These are phyloP conservation scores for Magallana gigas DNA, from an alignment of 1,140 invertebrate genomes.

Conservation along the genomic window DNA sequence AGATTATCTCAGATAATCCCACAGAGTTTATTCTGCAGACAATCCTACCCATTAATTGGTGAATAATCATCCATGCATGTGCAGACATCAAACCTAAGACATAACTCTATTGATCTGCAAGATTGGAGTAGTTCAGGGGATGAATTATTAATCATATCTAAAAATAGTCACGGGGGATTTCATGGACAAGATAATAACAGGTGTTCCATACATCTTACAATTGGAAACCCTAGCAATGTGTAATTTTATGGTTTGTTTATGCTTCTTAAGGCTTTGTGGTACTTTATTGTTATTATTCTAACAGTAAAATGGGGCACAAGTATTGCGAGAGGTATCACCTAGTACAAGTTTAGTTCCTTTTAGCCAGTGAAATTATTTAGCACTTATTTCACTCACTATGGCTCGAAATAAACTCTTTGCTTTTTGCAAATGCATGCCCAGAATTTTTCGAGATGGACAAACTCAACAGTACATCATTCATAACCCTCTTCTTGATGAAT, in stretches of 20 bases:
- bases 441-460: too few relatives aligned
- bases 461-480: too few relatives aligned
- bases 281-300: not conserved
- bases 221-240: not conserved
- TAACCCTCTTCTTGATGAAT: too few relatives aligned
- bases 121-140: not conserved
- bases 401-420: too few relatives aligned
- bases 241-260: not conserved
- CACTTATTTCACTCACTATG: too few relatives aligned
- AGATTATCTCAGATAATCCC: too few relatives aligned
- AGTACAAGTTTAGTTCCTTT: too few relatives aligned
- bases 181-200: conserved; percentile 29
- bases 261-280: not conserved
- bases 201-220: not conserved
- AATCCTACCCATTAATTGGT: not conserved
- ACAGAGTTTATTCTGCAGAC: not conserved
- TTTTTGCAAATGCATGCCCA: too few relatives aligned
- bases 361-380: too few relatives aligned
- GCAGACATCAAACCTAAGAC: conserved; percentile 4
- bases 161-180: not conserved
- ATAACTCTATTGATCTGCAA: conserved; percentile 13
- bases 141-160: conserved; percentile 33
- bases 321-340: too few relatives aligned
- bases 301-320: too few relatives aligned
- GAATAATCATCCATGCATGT: conserved; percentile 15